A percentile compares a stretch with the other conserved stretches of the same genome.
These are phyloP conservation scores for Parauchenoglanis punctatus DNA, from an alignment of 2,797 vertebrate genomes.

Conservation along the genomic window DNA sequence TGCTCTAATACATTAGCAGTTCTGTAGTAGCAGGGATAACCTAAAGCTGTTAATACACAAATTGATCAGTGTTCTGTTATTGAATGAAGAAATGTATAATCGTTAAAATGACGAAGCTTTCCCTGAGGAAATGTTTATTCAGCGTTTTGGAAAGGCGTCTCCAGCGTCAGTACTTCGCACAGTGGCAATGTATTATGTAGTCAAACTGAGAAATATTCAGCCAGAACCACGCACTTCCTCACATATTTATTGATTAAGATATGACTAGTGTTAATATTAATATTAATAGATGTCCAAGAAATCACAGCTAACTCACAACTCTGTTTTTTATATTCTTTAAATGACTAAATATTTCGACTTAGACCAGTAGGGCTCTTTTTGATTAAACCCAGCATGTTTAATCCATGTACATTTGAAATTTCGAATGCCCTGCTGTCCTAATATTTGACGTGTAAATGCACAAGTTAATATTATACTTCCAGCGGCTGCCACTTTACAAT, in stretches of 20 bases:
- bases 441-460: neutral
- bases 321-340: neutral
- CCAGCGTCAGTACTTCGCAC: neutral
- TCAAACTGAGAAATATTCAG: neutral
- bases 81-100: neutral
- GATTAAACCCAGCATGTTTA: neutral
- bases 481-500: neutral
- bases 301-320: neutral
- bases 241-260: neutral
- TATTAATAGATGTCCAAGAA: neutral
- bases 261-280: neutral
- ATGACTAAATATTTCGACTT: neutral
- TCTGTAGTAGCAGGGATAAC: neutral
- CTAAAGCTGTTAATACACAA: neutral
- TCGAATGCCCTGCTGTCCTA: neutral
- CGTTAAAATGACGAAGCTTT: neutral
- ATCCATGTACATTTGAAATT: neutral
- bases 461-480: conserved; percentile 14
- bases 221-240: neutral
- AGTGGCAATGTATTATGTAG: neutral
- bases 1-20: neutral
- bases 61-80: neutral
- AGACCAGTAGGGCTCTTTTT: neutral
- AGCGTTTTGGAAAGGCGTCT: neutral
- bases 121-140: neutral